Evolutionary conservation across 2,113 vertebrate species (phyloP), one percentile per base, ranked within the genome.

Genomic region (Orthonyx spaldingii): DNA sequence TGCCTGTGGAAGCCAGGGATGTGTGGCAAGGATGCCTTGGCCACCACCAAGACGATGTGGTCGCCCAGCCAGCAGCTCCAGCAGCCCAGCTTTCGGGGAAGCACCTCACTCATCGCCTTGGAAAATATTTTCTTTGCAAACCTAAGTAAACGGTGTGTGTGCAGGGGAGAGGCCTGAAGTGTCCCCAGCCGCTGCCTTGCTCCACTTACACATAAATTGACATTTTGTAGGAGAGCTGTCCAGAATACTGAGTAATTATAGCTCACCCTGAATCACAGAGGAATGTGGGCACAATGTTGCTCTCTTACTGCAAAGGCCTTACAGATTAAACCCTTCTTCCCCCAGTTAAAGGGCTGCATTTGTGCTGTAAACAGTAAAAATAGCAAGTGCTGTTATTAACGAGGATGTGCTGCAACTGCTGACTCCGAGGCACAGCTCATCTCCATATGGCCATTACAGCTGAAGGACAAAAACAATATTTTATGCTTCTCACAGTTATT

Each of bases 401-500:
- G 4, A 70, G 78, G 81, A 50, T 75, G 70, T 60, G 53, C 52
- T 0, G 0, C 84, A 91, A 82, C 69, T 95, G 94, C 89, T 96
- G 94, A 96, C 94, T 95, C 16, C 2, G 4, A 64, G 72, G 78
- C 65, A 52, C 69, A 89, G 53, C 7, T 15, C 0, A 1, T 89
- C 87, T 95, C 93, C 94, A 76, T 89, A 76, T 85, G 93, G 89
- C 60, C 89, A 91, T 93, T 95, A 76, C 81, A 60, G 65, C 13
- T 33, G 89, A 96, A 95, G 84, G 95, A 93, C 89, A 96, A 89
- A 94, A 44, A 2, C 77, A 91, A 32, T 89, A 89, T 84, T 96
- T 96, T 84, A 94, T 71, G 47, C 91, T 96, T 95, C 89, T 89
- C 84, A n/a, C 77, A 61, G 87, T 95, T 94, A 91, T 76, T 95